These are phyloP conservation scores for Nymphicus hollandicus DNA, from an alignment of 2,113 vertebrate genomes.

Conservation along the genomic window DNA sequence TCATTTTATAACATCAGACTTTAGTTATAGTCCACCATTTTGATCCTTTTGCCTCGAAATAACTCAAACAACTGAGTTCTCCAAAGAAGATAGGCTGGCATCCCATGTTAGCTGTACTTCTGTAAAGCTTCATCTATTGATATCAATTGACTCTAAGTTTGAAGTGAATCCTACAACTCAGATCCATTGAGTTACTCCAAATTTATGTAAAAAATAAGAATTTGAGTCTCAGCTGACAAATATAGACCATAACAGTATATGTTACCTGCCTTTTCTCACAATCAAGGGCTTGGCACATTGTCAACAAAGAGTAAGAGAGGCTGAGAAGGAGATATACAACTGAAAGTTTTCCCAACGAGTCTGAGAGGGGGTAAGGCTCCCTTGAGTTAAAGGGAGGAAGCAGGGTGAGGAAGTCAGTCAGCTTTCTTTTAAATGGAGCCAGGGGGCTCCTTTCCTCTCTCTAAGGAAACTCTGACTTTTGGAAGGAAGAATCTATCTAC, in stretches of 20 bases:
- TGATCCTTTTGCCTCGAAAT: not conserved
- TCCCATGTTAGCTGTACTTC: not conserved
- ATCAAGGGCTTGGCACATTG: not conserved
- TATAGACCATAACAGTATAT: not conserved
- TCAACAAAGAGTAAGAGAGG: not conserved
- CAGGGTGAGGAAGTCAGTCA: not conserved
- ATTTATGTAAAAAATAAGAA: not conserved
- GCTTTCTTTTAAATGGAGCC: not conserved
- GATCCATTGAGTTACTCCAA: not conserved
- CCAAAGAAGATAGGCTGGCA: not conserved
- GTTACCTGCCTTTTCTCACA: not conserved
- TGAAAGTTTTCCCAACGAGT: not conserved
- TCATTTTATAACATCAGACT: not conserved
- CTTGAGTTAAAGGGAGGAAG: not conserved
- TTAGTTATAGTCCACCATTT: not conserved
- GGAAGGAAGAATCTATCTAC: not conserved
- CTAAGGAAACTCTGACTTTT: not conserved
- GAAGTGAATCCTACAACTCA: not conserved
- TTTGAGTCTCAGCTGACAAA: not conserved
- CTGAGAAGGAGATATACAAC: not conserved
- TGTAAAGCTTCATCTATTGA: not conserved
- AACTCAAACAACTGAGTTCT: not conserved
- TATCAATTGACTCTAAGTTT: not conserved
- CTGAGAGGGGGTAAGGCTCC: not conserved
- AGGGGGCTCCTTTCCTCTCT: not conserved